phyloP scores from a whole-genome alignment of 2,888 invertebrate species.

The Phytoseiulus persimilis region DNA sequence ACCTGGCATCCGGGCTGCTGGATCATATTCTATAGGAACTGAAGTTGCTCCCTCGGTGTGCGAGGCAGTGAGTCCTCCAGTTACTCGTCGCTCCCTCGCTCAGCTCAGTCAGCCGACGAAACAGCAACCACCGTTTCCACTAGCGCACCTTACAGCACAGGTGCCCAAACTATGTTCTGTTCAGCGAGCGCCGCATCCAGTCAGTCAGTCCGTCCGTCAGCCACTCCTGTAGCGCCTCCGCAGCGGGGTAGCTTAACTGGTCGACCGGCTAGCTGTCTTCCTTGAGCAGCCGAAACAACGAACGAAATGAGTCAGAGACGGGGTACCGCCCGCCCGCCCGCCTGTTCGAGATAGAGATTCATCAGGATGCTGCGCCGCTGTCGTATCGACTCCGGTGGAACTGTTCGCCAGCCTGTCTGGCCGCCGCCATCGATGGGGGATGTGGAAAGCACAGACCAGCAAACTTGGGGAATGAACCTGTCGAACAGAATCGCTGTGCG shows the following conservation, averaged over 20 bases:
- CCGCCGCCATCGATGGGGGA: neutral
- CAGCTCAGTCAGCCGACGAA: neutral
- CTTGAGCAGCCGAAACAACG: conserved; percentile 5
- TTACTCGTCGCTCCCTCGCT: neutral
- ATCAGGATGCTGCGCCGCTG: neutral
- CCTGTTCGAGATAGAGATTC: neutral
- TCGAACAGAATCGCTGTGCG: neutral
- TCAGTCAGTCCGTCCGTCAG: neutral
- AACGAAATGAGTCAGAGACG: neutral
- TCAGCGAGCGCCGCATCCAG: neutral
- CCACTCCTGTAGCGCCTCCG: neutral
- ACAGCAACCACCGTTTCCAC: neutral
- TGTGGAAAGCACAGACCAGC: neutral
- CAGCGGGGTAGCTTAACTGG: neutral
- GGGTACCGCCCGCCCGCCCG: neutral
- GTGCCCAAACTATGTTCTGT: neutral
- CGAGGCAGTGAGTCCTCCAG: neutral
- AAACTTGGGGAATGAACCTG: neutral
- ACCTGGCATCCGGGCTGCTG: neutral
- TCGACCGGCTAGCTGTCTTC: neutral
- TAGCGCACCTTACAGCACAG: neutral
- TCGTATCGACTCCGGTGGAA: neutral
- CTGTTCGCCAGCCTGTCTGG: neutral
- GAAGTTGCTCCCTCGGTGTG: neutral
- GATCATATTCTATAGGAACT: neutral